These are phyloP conservation scores for Eupithecia dodoneata DNA, from an alignment of 2,888 invertebrate genomes.

Conservation along the genomic window DNA sequence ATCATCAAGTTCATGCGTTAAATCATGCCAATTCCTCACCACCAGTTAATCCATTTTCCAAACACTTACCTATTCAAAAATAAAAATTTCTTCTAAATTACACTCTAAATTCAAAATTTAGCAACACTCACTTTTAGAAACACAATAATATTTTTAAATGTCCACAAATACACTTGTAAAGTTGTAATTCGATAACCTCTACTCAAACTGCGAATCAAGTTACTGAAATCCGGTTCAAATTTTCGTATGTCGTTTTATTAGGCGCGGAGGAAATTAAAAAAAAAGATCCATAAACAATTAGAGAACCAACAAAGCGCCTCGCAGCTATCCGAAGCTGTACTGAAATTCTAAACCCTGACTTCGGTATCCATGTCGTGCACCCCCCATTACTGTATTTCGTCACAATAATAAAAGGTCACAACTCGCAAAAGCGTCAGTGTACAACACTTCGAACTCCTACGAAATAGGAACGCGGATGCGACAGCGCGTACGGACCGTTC, in stretches of 20 bases:
- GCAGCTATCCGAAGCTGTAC: conserved; percentile 83
- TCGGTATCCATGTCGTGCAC: conserved; percentile 83
- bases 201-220: conserved; percentile 50
- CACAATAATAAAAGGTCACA: conserved; percentile 54
- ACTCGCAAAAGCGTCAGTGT: conserved; percentile 20
- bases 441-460: conserved; percentile 29
- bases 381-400: conserved; percentile 83
- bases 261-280: conserved; percentile 62
- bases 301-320: conserved; percentile 81
- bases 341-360: conserved; percentile 84
- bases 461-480: conserved; percentile 50
- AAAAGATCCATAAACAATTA: conserved; percentile 80
- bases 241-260: conserved; percentile 54
- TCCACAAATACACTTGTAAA: conserved; percentile 51
- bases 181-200: conserved; percentile 59
- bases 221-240: conserved; percentile 55
- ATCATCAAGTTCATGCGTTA: conserved; percentile 73
- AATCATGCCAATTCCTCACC: conserved; percentile 79
- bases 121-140: conserved; percentile 49
- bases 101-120: conserved; percentile 45
- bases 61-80: conserved; percentile 76
- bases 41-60: conserved; percentile 60
- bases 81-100: conserved; percentile 50
- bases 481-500: conserved; percentile 39
- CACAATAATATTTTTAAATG: conserved; percentile 46